Percentiles rank a stretch among this genome's conserved stretches.
Evolutionary conservation across 1,140 invertebrate genomes (phyloP).

Genomic region (Drosophila jambulina): DNA sequence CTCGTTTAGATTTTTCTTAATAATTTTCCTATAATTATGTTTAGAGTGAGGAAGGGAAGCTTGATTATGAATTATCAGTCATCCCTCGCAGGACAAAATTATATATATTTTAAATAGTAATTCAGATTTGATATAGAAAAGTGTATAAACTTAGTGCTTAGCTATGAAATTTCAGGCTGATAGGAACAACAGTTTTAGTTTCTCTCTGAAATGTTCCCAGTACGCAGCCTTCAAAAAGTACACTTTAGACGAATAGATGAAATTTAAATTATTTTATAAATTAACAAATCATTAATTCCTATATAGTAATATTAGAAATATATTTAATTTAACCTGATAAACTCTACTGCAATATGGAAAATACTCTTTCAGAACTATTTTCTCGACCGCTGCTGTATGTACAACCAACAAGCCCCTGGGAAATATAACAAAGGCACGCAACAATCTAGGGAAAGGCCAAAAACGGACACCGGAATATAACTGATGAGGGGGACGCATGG

Average conservation of each 20-base stretch:
- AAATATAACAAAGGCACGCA: constrained; percentile 78
- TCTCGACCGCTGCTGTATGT: constrained; percentile 15
- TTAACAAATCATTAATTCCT: too few species aligned
- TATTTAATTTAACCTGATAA: too few species aligned
- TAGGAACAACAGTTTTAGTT: not conserved
- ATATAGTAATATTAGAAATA: too few species aligned
- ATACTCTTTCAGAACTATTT: not conserved
- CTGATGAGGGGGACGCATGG: constrained; percentile 2
- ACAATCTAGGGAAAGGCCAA: constrained; percentile 58
- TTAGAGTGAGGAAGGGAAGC: not conserved
- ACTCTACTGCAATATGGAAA: too few species aligned
- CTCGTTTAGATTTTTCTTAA: not conserved
- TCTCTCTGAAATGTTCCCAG: not conserved
- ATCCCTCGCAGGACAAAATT: not conserved
- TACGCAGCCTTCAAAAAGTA: not conserved
- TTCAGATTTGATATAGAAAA: too few species aligned
- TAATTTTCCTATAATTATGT: too few species aligned
- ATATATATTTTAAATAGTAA: not conserved
- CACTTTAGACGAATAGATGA: too few species aligned
- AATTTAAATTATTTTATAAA: too few species aligned
- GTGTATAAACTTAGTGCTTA: too few species aligned
- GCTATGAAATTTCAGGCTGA: not conserved
- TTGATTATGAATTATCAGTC: not conserved
- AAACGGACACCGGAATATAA: constrained; percentile 49
- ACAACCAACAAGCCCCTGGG: constrained; percentile 71